Evolutionary conservation across 2,888 invertebrate genomes (phyloP).

Genomic region (Danaus chrysippus): DNA sequence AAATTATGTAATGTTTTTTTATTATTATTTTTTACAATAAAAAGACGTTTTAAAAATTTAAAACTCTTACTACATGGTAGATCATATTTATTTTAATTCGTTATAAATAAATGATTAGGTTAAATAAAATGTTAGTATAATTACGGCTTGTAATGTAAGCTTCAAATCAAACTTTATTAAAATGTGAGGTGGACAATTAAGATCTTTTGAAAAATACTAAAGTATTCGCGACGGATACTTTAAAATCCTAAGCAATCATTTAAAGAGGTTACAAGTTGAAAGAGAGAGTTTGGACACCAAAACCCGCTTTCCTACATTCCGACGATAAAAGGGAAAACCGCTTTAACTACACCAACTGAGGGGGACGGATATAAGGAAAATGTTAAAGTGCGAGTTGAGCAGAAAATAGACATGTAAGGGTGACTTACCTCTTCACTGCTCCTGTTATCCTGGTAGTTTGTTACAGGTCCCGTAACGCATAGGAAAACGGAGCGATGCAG

Average conservation of each 20-base stretch:
- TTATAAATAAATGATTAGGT: too few species aligned
- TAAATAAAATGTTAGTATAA: too few species aligned
- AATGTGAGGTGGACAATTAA: too few species aligned
- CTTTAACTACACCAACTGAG: constrained; percentile 46
- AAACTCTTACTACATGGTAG: too few species aligned
- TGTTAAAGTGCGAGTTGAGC: constrained; percentile 50
- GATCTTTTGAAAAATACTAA: too few species aligned
- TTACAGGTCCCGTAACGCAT: constrained; percentile 73
- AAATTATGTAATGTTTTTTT: too few species aligned
- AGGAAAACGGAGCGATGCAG: constrained; percentile 46
- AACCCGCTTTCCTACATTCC: constrained; percentile 77
- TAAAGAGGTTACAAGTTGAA: constrained; percentile 67
- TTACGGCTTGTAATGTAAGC: too few species aligned
- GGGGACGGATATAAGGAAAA: constrained; percentile 48
- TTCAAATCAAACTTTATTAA: too few species aligned
- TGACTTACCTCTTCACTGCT: constrained; percentile 60
- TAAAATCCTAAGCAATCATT: constrained; percentile 45
- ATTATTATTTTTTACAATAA: too few species aligned
- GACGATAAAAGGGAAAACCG: constrained; percentile 74
- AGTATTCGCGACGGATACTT: too few species aligned
- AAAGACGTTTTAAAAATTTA: too few species aligned
- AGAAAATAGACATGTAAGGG: constrained; percentile 59
- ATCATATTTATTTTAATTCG: too few species aligned
- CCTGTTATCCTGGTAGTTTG: constrained; percentile 70
- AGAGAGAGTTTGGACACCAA: constrained; percentile 74